These are phyloP conservation scores for Drosophila tani DNA, from an alignment of 1,140 invertebrate genomes.

Conservation along the genomic window DNA sequence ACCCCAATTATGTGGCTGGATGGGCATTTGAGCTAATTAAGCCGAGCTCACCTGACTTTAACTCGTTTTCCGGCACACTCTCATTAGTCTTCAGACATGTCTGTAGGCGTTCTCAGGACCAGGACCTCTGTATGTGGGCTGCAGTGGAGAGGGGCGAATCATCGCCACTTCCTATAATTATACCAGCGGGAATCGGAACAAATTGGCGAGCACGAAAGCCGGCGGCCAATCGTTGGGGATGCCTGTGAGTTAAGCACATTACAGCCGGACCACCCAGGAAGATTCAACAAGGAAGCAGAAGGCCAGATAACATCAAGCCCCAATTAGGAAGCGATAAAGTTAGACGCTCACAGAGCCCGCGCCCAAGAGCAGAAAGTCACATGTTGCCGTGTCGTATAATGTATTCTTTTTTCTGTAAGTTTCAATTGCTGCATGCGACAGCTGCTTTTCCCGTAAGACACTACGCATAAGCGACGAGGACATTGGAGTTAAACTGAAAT, in stretches of 20 bases:
- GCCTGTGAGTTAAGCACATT: conserved; percentile 50
- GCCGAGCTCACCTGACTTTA: conserved; percentile 66
- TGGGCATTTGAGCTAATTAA: conserved; percentile 67
- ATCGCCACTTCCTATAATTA: conserved; percentile 63
- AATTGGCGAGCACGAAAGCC: conserved; percentile 51
- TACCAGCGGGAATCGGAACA: conserved; percentile 74
- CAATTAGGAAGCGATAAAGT: conserved; percentile 79
- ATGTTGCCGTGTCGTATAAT: conserved; percentile 37
- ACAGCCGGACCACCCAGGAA: conserved; percentile 28
- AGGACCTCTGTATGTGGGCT: conserved; percentile 6
- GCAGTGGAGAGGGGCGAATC: conserved; percentile 6
- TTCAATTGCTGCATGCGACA: conserved; percentile 64
- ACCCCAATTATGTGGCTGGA: conserved; percentile 57
- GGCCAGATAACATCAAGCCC: conserved; percentile 16
- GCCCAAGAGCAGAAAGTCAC: conserved; percentile 33
- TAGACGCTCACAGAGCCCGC: conserved; percentile 33
- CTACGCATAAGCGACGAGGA: conserved; percentile 32
- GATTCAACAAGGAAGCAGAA: conserved; percentile 9
- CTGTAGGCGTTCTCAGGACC: conserved; percentile 55
- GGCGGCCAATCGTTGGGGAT: conserved; percentile 33
- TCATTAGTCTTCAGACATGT: conserved; percentile 54
- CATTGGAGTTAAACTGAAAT: conserved; percentile 71
- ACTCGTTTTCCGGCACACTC: conserved; percentile 27
- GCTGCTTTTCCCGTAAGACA: conserved; percentile 49
- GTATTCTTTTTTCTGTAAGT: conserved; percentile 4